Evolutionary conservation across 2,888 invertebrate species (phyloP).

Genomic region (Cryptus viduatorius): DNA sequence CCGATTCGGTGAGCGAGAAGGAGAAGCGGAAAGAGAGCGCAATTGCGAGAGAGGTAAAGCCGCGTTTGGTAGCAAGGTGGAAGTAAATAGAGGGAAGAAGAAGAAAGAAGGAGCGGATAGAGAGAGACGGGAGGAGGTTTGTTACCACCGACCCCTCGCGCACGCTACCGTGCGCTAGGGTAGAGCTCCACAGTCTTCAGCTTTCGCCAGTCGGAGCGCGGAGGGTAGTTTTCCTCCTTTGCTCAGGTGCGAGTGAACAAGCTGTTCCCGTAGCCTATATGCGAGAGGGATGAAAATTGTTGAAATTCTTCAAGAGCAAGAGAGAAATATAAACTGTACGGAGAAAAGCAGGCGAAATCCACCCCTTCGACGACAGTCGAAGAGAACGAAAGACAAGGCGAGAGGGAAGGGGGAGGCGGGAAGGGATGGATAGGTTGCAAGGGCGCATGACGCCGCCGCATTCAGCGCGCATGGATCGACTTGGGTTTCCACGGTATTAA

Average conservation of each 20-base stretch:
- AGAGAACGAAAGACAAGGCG: background rate
- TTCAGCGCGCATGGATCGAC: constrained; percentile 83
- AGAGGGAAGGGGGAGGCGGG: constrained; percentile 61
- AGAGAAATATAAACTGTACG: background rate
- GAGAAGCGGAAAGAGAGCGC: constrained; percentile 8
- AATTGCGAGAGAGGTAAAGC: constrained; percentile 16
- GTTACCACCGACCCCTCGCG: background rate
- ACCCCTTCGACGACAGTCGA: background rate
- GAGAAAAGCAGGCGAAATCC: background rate
- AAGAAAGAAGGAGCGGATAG: constrained; percentile 10
- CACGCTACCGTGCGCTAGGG: background rate
- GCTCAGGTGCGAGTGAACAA: constrained; percentile 11
- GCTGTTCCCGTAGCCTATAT: background rate
- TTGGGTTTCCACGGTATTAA: constrained; percentile 68
- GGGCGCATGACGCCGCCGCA: constrained; percentile 81
- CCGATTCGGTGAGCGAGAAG: constrained; percentile 10
- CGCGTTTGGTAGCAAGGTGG: background rate
- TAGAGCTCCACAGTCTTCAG: background rate
- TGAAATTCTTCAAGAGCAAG: background rate
- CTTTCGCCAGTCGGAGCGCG: background rate
- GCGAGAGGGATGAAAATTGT: background rate
- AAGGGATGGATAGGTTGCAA: constrained; percentile 70
- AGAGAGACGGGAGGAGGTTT: constrained; percentile 32
- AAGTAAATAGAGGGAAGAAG: constrained; percentile 7
- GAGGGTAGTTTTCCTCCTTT: background rate